Evolutionary conservation across 2,888 invertebrate species (phyloP).

Genomic region (Hirtodrosophila confusa): DNA sequence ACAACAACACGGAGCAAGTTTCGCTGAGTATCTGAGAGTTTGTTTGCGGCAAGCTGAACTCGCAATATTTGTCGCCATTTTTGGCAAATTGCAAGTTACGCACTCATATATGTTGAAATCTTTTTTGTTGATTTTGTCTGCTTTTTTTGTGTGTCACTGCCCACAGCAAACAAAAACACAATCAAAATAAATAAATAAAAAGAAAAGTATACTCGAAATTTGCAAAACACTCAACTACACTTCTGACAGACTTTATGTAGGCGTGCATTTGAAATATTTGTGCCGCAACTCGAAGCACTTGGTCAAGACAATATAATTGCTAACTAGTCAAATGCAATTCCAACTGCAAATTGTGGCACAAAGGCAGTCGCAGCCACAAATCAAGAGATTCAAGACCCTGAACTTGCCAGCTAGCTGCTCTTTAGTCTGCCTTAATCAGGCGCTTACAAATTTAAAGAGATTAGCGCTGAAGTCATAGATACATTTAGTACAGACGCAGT

Average conservation of each 20-base stretch:
- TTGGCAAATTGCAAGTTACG: conserved; percentile 69
- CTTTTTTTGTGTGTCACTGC: conserved; percentile 42
- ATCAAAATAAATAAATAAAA: too few relatives aligned
- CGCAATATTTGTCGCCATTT: conserved; percentile 58
- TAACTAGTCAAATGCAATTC: conserved; percentile 34
- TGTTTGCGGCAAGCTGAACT: conserved; percentile 38
- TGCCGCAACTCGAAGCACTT: conserved; percentile 24
- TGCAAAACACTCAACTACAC: conserved; percentile 25
- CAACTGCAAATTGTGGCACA: conserved; percentile 19
- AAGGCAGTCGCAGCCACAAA: conserved; percentile 25
- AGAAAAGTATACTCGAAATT: conserved; percentile 18
- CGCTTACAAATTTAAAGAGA: too few relatives aligned
- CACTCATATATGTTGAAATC: conserved; percentile 50
- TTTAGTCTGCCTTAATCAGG: too few relatives aligned
- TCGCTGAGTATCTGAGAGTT: conserved; percentile 12
- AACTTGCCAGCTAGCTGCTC: conserved; percentile 15
- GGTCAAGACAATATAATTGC: conserved; percentile 23
- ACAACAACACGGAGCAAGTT: conserved; percentile 18
- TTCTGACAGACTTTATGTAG: conserved; percentile 53
- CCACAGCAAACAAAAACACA: conserved; percentile 41
- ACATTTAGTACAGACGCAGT: too few relatives aligned
- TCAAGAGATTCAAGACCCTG: conserved; percentile 25
- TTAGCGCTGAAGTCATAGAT: too few relatives aligned
- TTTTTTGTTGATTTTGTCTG: conserved; percentile 11
- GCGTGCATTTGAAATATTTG: conserved; percentile 54